Evolutionary conservation across 1,140 invertebrate species (phyloP).

Genomic region (Nephila pilipes): DNA sequence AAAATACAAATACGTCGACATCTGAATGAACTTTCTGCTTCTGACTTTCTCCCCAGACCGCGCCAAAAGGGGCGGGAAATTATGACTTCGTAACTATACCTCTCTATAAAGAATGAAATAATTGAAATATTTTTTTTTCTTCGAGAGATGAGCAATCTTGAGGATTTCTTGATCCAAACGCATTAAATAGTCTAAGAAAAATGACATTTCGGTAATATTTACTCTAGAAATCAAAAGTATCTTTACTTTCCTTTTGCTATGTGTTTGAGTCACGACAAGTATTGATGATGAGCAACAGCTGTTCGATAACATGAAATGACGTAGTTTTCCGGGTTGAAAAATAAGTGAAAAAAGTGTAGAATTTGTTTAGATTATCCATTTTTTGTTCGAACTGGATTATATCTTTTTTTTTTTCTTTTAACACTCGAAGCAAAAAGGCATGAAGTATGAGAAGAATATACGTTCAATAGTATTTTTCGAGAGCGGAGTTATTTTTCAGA

Average conservation of each 20-base stretch:
- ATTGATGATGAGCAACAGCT: background rate
- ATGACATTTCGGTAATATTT: background rate
- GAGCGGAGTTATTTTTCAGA: background rate
- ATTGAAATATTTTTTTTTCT: background rate
- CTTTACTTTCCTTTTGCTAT: background rate
- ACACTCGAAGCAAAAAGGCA: background rate
- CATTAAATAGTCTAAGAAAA: background rate
- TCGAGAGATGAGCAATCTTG: background rate
- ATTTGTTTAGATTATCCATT: background rate
- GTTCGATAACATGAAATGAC: background rate
- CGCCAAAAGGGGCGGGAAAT: constrained; percentile 31
- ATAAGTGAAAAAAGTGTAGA: background rate
- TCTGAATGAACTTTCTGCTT: constrained; percentile 3
- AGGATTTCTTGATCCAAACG: background rate
- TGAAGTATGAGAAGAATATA: background rate
- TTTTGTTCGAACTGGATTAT: background rate
- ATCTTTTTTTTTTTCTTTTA: background rate
- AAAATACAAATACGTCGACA: constrained; percentile 37
- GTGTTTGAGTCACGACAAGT: background rate
- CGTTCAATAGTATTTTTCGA: background rate
- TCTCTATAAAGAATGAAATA: background rate
- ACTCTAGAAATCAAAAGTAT: background rate
- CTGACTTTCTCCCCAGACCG: background rate
- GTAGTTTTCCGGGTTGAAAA: background rate
- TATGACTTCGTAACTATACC: background rate